phyloP scores from a whole-genome alignment of 2,888 invertebrate genomes.

The Drosophila maculinotata region DNA sequence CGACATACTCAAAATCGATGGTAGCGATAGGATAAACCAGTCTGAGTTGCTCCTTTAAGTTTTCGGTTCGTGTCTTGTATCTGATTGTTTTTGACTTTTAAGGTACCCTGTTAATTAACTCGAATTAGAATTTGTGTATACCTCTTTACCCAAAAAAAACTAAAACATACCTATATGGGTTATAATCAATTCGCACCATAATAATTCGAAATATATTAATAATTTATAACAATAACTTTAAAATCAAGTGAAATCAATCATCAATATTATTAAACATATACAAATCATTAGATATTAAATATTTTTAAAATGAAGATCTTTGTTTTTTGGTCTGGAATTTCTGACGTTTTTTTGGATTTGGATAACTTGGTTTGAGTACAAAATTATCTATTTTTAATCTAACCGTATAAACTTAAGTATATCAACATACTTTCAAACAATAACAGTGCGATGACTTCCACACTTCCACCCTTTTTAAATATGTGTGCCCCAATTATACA shows the following conservation, averaged over 20 bases:
- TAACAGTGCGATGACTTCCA: neutral
- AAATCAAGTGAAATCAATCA: too few species aligned
- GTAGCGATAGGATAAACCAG: slow-evolving; percentile 68
- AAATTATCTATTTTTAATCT: too few species aligned
- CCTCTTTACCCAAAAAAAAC: slow-evolving; percentile 5
- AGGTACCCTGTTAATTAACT: slow-evolving; percentile 67
- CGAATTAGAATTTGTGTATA: slow-evolving; percentile 70
- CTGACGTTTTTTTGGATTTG: too few species aligned
- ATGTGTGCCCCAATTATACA: slow-evolving; percentile 1
- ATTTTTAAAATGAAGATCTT: too few species aligned
- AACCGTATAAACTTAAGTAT: too few species aligned
- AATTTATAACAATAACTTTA: too few species aligned
- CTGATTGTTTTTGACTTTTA: slow-evolving; percentile 60
- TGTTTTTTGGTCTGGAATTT: too few species aligned
- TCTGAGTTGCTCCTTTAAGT: slow-evolving; percentile 50
- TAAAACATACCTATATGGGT: neutral
- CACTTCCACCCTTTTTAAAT: neutral
- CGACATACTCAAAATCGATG: slow-evolving; percentile 78
- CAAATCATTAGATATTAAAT: too few species aligned
- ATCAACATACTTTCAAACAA: neutral
- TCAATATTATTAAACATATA: too few species aligned
- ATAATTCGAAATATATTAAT: neutral
- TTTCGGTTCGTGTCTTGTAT: slow-evolving; percentile 70
- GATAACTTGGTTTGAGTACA: too few species aligned
- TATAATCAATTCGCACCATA: neutral